Percentiles rank a stretch among this genome's conserved stretches.
These are phyloP conservation scores for Crocallis elinguaria DNA, from an alignment of 2,888 invertebrate genomes.

Conservation along the genomic window DNA sequence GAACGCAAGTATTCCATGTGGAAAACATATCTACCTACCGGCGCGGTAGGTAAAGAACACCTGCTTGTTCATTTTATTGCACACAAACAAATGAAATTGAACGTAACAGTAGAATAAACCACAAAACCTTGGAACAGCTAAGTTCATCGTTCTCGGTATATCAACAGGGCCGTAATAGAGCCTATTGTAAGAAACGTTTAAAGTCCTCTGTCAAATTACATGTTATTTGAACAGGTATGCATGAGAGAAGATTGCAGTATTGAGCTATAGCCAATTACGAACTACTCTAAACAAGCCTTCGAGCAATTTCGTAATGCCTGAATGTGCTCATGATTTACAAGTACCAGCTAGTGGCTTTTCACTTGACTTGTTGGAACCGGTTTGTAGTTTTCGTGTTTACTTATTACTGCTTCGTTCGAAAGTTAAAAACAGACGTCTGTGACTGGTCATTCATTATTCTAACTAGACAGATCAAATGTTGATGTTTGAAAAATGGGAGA, in stretches of 20 bases:
- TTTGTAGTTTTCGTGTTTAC: slow-evolving; percentile 13
- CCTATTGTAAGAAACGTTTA: slow-evolving; percentile 15
- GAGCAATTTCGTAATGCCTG: slow-evolving; percentile 34
- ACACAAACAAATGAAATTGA: too few relatives aligned
- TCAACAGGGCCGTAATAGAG: not conserved
- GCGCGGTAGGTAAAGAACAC: too few relatives aligned
- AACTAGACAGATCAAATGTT: too few relatives aligned
- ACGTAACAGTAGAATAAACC: not conserved
- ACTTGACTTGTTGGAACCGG: slow-evolving; percentile 29
- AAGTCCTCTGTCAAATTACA: slow-evolving; percentile 17
- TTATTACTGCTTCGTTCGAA: too few relatives aligned
- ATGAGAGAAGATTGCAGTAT: slow-evolving; percentile 36
- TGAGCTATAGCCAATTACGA: slow-evolving; percentile 29
- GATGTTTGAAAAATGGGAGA: too few relatives aligned
- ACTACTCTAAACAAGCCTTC: slow-evolving; percentile 26
- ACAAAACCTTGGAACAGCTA: slow-evolving; percentile 1
- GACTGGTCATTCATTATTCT: too few relatives aligned
- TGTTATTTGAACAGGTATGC: slow-evolving; percentile 28
- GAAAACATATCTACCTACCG: too few relatives aligned
- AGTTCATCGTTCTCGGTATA: slow-evolving; percentile 14
- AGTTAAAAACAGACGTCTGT: too few relatives aligned
- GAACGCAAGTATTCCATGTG: too few relatives aligned
- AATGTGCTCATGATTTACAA: slow-evolving; percentile 35
- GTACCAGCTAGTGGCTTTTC: slow-evolving; percentile 32
- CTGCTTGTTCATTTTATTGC: too few relatives aligned